Evolutionary conservation across 2,113 vertebrate species (phyloP).

Genomic region (Pimephales promelas): DNA sequence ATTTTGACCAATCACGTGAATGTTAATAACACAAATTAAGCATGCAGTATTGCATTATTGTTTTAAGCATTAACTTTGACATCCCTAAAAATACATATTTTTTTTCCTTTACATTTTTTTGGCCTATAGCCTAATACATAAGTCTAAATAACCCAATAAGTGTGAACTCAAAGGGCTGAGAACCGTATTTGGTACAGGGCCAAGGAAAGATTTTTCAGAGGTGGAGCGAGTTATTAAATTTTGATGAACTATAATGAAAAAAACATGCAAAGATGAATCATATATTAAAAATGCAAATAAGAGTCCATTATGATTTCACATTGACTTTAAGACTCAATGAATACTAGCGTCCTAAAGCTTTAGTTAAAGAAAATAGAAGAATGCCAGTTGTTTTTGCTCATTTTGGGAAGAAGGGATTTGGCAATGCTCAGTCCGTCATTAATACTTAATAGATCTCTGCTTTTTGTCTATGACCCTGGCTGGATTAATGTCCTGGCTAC

Average conservation of each 20-base stretch:
- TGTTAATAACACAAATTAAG: background rate
- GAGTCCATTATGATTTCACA: background rate
- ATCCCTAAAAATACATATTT: too few relatives aligned
- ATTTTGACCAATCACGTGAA: background rate
- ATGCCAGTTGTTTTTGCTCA: conserved; percentile 25
- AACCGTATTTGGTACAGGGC: background rate
- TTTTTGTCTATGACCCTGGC: conserved; percentile 42
- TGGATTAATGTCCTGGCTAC: conserved; percentile 49
- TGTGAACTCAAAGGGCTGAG: background rate
- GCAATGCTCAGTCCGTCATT: conserved; percentile 32
- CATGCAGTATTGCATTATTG: background rate
- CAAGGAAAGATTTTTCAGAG: background rate
- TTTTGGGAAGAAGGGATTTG: conserved; percentile 24
- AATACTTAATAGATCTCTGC: conserved; percentile 43
- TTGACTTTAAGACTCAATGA: background rate
- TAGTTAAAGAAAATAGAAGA: background rate
- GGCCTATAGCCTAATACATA: background rate
- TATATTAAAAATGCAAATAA: background rate
- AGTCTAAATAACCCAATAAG: too few relatives aligned
- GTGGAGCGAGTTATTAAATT: conserved; percentile 3
- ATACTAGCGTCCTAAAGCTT: background rate
- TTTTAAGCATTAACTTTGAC: background rate
- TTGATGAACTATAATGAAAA: conserved; percentile 17
- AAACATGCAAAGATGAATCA: background rate
- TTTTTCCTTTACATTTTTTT: background rate